A percentile compares a stretch with the other conserved stretches of the same genome.
Evolutionary conservation across 2,797 vertebrate species (phyloP).

Genomic region (Catostomus latipinnis): DNA sequence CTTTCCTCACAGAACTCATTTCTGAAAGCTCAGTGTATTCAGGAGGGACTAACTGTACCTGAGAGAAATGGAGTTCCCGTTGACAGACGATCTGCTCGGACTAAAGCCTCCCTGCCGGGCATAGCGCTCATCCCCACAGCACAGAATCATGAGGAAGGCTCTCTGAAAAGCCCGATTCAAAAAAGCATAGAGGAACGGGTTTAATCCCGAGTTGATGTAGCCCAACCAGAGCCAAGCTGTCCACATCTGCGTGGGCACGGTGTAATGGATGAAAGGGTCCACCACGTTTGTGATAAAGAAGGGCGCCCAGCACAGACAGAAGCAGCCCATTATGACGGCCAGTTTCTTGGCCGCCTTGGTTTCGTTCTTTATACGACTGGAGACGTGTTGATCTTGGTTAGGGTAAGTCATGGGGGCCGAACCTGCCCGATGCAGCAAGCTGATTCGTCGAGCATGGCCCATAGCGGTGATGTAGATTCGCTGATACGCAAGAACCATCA

Average conservation of each 20-base stretch:
- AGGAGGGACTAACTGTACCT: constrained; percentile 69
- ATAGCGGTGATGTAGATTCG: constrained; percentile 84
- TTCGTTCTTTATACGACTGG: constrained; percentile 80
- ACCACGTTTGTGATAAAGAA: constrained; percentile 85
- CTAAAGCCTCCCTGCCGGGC: constrained; percentile 71
- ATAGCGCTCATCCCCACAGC: constrained; percentile 79
- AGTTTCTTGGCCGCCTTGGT: constrained; percentile 84
- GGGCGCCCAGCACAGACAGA: constrained; percentile 84
- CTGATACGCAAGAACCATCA: constrained; percentile 84
- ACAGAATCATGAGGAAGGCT: constrained; percentile 82
- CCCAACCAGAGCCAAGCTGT: constrained; percentile 85
- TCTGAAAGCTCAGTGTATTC: constrained; percentile 37
- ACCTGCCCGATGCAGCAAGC: constrained; percentile 79
- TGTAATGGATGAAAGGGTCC: constrained; percentile 83
- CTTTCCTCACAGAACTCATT: constrained; percentile 37
- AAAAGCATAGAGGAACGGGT: constrained; percentile 85
- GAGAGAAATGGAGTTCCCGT: constrained; percentile 80
- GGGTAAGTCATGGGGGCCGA: constrained; percentile 70
- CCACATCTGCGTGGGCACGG: constrained; percentile 84
- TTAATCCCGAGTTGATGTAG: constrained; percentile 84
- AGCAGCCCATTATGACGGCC: constrained; percentile 84
- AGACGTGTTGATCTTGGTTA: constrained; percentile 59
- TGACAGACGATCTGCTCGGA: constrained; percentile 72
- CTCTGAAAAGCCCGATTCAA: constrained; percentile 83
- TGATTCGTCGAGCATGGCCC: constrained; percentile 81